Conservation (phyloP, 2,888 invertebrate genomes). For the Nomada flava region DNA sequence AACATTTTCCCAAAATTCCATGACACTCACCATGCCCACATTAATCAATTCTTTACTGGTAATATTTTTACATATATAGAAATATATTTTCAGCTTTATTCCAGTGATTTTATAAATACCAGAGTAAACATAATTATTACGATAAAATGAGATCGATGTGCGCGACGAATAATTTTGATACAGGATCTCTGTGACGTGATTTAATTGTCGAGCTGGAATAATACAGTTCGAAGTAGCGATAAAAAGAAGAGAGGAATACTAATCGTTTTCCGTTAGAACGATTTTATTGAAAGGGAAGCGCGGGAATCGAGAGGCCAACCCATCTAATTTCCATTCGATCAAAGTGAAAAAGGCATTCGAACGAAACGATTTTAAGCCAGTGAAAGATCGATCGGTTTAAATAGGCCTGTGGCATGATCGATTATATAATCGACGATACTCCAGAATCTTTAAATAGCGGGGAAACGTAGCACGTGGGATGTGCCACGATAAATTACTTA, state of each 20-base stretch:
- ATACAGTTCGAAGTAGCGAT: not conserved
- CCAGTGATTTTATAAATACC: too few relatives aligned
- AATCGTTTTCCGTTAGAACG: not conserved
- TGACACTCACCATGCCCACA: too few relatives aligned
- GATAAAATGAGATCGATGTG: too few relatives aligned
- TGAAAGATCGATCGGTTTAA: constrained; percentile 25
- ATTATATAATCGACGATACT: constrained; percentile 34
- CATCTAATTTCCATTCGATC: constrained; percentile 40
- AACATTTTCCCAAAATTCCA: too few relatives aligned
- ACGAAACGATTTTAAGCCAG: constrained; percentile 3
- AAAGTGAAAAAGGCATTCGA: constrained; percentile 18
- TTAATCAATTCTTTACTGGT: too few relatives aligned
- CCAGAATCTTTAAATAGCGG: constrained; percentile 17
- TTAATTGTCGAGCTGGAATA: not conserved
- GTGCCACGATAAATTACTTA: constrained; percentile 26
- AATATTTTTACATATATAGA: too few relatives aligned
- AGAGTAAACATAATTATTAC: too few relatives aligned
- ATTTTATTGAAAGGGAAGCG: not conserved
- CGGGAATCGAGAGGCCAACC: constrained; percentile 13
- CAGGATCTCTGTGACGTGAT: too few relatives aligned
- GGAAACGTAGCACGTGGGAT: constrained; percentile 42
- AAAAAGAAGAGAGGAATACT: not conserved
- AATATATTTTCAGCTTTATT: too few relatives aligned
- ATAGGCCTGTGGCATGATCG: not conserved
- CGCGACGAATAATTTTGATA: too few relatives aligned